A percentile compares a stretch with the other conserved stretches of the same genome.
Conservation (phyloP, 2,888 invertebrate species). For the Tridacna gigas region DNA sequence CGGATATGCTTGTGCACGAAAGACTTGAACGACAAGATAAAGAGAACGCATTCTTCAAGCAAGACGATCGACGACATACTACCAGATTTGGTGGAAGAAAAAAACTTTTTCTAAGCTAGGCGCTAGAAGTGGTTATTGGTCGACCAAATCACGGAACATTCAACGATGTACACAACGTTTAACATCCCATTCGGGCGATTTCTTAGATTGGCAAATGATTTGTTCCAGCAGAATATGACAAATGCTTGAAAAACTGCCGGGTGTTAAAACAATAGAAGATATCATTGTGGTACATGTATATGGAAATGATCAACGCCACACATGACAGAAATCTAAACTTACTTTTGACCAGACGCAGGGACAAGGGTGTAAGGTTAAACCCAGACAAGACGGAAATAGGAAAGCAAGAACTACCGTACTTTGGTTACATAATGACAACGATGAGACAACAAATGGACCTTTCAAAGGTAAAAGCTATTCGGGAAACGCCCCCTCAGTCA, state of each 20-base stretch:
- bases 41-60: too few species aligned
- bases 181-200: too few species aligned
- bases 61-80: too few species aligned
- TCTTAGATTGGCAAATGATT: too few species aligned
- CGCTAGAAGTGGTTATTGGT: too few species aligned
- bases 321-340: slow-evolving; percentile 58
- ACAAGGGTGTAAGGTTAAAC: slow-evolving; percentile 45
- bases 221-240: slow-evolving; percentile 54
- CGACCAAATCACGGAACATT: too few species aligned
- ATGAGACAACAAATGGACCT: slow-evolving; percentile 48
- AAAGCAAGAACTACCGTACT: slow-evolving; percentile 33
- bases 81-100: too few species aligned
- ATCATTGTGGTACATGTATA: slow-evolving; percentile 51
- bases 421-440: slow-evolving; percentile 47
- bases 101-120: too few species aligned
- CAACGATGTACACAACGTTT: too few species aligned
- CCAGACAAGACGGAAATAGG: slow-evolving; percentile 49
- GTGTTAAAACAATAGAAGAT: slow-evolving; percentile 53
- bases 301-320: slow-evolving; percentile 40
- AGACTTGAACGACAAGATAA: too few species aligned
- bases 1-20: too few species aligned
- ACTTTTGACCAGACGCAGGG: slow-evolving; percentile 37
- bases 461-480: slow-evolving; percentile 33
- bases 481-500: slow-evolving; percentile 36
- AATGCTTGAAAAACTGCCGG: slow-evolving; percentile 45